Evolutionary conservation across 2,797 vertebrate species (phyloP), one percentile per base, ranked within the genome.

Genomic region (Pipistrellus pygmaeus): DNA sequence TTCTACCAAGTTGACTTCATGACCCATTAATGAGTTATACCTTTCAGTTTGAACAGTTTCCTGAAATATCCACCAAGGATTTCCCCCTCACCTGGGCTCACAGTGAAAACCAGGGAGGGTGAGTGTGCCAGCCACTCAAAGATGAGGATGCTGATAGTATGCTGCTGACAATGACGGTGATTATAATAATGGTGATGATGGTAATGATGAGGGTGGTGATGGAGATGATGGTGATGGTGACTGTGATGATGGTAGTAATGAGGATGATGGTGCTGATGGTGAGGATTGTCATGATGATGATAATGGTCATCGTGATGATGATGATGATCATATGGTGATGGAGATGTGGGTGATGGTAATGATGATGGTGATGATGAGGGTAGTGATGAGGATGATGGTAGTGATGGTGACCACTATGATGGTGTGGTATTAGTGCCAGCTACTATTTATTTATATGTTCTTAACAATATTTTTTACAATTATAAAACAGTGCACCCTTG

Each of bases 181-280:
- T 4, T 32, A 18, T 35, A 53, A 1, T 21, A 21, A 9, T 8
- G 20, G 18, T 6, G 10, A 2, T 20, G 69, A 6, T 27, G 18
- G 1, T 15, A 10, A 1, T 41, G 53, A 3, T 38, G 46, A 0
- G 12, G 7, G 0, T 8, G 57, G 1, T 21, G 30, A 0, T n/a
- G 10, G 0, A 44, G 25, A 0, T 60, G 23, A 2, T 5, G 41
- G 0, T 5, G n/a, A 0, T 5, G 25, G 0, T 69, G 38, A 2
- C 0, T 25, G 27, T 21, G 18, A 0, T 35, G 53, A 0, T 10
- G 6, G 0, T 8, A 35, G 0, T n/a, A 5, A 0, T 23, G 6
- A 27, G 21, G 27, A 0, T 46, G 30, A 0, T 73, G 53, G 0
- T 27, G 35, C 0, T 18, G 41, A 0, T 60, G 27, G 0, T 60